Evolutionary conservation across 2,888 invertebrate genomes (phyloP), one percentile per base, ranked within the genome.

Genomic region (Nephrotoma guestfalica): DNA sequence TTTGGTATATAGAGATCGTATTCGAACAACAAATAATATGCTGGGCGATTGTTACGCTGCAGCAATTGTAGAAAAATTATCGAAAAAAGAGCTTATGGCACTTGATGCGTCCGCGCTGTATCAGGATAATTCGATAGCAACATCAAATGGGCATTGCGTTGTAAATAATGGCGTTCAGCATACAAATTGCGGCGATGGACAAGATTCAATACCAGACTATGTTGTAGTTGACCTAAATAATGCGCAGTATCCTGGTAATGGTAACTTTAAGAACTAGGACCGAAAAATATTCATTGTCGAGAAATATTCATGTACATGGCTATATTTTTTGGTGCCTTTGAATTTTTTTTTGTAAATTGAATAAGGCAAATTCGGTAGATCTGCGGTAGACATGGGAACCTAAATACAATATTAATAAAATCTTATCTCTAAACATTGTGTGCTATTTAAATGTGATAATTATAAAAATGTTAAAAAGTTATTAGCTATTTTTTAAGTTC

Each of bases 41-140:
- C 91, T 97, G 87, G 97, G 97, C 0, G 97, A 97, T 90, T 96
- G 96, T 90, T 97, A 97, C 90, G 95, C 96, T 1, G 96, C 97
- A 2, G 97, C 96, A 0, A 94, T 97, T 0, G 96, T 97, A 13
- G 96, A 97, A 90, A 95, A 95, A 89, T 92, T 97, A 85, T 97
- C 97, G 11, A 95, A 95, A 91, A 95, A 95, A 88, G 96, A 97
- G 90, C 92, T 97, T 40, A 95, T 95, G 94, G 95, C 95, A 0
- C 93, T 95, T 88, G 95, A 96, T 89, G 94, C 95, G 71, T 94
- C 94, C 86, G 93, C 93, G 83, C 89, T 90, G 57, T 93, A 93
- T 90, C 93, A 93, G 92, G 93, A 93, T 89, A 40, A 87, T 51
- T 86, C 90, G 86, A 89, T 92, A 86, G 90, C 91, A 87, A 91